Evolutionary conservation across 1,140 invertebrate genomes (phyloP), one percentile per base, ranked within the genome.

Genomic region (Aphelinus certus): DNA sequence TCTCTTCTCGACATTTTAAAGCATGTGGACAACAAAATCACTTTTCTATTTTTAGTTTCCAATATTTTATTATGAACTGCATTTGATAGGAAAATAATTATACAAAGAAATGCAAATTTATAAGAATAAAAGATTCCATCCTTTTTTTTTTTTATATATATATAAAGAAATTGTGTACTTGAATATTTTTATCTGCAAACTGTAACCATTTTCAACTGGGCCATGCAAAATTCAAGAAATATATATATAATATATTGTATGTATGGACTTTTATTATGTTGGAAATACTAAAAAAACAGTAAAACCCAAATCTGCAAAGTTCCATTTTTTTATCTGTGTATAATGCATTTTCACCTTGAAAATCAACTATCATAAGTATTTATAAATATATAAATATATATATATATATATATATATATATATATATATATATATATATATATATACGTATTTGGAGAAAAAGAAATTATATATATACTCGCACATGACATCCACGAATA

Each of bases 51-150:
- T 67, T 61, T 73, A 26, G 64, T 55, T 73, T 73, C 45, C 42
- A 55, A 67, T 26, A 73, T 68, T 73, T 72, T 73, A 48, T 65
- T 64, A 72, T 49, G 47, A 46, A 60, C n/a, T 73, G 63, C 71
- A 73, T 73, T 73, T 73, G 72, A 73, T 73, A 73, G 51, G 67
- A 73, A 2, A 4, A 67, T 73, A 62, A 73, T 66, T 66, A 66
- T 66, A 66, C 60, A 47, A 55, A 73, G 42, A 73, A 26, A 61
- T 61, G 42, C 64, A 62, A 73, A 69, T 56, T 74, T 68, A 53
- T 68, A 43, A 67, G 69, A 69, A 74, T 74, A 74, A 68, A 74
- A 63, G 43, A 69, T 74, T 69, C 66, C 66, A 74, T 74, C 73
- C 66, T 74, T 68, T 73, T 72, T 74, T 72, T 74, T 73, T 68